These are phyloP conservation scores for Drosophila demipolita DNA, from an alignment of 2,888 invertebrate genomes.

Conservation along the genomic window DNA sequence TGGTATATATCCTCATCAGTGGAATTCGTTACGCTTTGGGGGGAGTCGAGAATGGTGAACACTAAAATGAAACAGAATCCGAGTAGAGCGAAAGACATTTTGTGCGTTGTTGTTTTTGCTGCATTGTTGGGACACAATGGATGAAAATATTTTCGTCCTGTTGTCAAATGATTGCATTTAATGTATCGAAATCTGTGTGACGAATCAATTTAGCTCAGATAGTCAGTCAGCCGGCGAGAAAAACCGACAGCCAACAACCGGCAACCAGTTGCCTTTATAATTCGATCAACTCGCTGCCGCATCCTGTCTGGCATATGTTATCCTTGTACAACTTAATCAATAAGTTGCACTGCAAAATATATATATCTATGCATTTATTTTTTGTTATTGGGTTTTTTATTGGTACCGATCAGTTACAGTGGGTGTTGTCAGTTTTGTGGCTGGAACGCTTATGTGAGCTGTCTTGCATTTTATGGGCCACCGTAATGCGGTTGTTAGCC, in stretches of 20 bases:
- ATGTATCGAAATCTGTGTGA: conserved; percentile 85
- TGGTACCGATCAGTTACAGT: conserved; percentile 65
- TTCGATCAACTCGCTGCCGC: conserved; percentile 59
- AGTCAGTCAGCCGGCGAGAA: conserved; percentile 14
- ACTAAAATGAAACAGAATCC: conserved; percentile 1
- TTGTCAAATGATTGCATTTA: conserved; percentile 85
- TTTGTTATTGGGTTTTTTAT: conserved; percentile 6
- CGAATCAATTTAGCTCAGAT: conserved; percentile 81
- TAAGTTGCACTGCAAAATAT: conserved; percentile 43
- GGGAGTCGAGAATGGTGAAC: conserved; percentile 63
- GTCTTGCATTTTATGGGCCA: conserved; percentile 46
- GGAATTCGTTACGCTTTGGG: conserved; percentile 80
- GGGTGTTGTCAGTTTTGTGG: conserved; percentile 67
- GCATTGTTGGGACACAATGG: conserved; percentile 78
- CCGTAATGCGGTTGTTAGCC: conserved; percentile 50
- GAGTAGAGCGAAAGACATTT: conserved; percentile 20
- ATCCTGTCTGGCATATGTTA: conserved; percentile 54
- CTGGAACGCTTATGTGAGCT: conserved; percentile 16
- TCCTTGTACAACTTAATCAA: conserved; percentile 71
- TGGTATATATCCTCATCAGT: conserved; percentile 54
- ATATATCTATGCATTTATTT: not conserved
- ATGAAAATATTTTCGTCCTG: conserved; percentile 85
- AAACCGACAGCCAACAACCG: conserved; percentile 3
- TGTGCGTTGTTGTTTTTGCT: conserved; percentile 37
- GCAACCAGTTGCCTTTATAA: conserved; percentile 73